These are phyloP conservation scores for Eupithecia subumbrata DNA, from an alignment of 2,888 invertebrate genomes.

Conservation along the genomic window DNA sequence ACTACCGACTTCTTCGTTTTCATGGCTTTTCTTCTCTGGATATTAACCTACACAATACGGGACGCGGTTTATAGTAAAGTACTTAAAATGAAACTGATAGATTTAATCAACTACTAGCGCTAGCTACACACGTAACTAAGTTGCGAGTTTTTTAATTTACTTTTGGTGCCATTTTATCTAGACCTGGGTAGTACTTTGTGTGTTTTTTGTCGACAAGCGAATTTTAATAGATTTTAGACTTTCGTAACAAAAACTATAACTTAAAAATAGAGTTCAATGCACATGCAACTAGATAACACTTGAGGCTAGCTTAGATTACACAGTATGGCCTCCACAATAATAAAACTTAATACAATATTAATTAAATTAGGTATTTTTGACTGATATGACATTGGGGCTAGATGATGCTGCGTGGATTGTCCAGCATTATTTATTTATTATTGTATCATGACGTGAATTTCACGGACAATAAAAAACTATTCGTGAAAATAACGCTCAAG, in stretches of 20 bases:
- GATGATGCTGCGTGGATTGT: too few species aligned
- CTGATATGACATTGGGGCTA: too few species aligned
- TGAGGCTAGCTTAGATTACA: neutral
- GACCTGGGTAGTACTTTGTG: neutral
- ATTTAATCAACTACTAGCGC: neutral
- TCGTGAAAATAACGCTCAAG: neutral
- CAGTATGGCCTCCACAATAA: neutral
- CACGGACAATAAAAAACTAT: neutral
- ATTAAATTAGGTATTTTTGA: too few species aligned
- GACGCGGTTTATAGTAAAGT: neutral
- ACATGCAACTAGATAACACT: neutral
- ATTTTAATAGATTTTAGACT: too few species aligned
- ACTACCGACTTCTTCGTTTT: slow-evolving; percentile 3
- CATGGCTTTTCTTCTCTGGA: neutral
- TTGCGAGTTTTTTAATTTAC: slow-evolving; percentile 3
- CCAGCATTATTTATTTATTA: too few species aligned
- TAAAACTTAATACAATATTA: neutral
- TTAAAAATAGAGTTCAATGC: neutral
- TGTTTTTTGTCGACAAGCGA: neutral
- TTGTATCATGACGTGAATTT: neutral
- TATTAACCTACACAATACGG: neutral
- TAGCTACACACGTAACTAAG: neutral
- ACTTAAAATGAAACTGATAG: neutral
- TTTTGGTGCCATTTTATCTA: neutral
- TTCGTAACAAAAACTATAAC: neutral